phyloP scores from a whole-genome alignment of 2,888 invertebrate genomes.

The Nomada lathburiana region DNA sequence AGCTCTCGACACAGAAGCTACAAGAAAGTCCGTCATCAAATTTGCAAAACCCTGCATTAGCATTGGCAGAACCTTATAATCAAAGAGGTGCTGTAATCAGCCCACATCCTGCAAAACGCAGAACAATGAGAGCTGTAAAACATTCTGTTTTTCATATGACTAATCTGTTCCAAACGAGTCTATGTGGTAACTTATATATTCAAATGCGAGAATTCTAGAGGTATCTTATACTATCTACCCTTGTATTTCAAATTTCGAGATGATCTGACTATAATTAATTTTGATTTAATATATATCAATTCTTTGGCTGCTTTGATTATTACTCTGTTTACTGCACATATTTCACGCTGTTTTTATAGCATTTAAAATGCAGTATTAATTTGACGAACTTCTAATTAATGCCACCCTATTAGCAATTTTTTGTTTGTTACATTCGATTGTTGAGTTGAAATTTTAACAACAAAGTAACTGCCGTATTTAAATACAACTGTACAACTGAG shows the following conservation, averaged over 20 bases:
- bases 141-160: slow-evolving; percentile 79
- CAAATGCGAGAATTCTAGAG: slow-evolving; percentile 80
- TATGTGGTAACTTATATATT: slow-evolving; percentile 79
- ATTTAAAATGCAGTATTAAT: slow-evolving; percentile 70
- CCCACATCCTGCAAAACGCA: slow-evolving; percentile 71
- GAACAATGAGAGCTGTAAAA: slow-evolving; percentile 75
- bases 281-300: slow-evolving; percentile 23
- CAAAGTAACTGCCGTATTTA: slow-evolving; percentile 24
- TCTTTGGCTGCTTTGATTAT: no score
- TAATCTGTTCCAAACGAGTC: slow-evolving; percentile 79
- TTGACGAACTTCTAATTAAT: slow-evolving; percentile 48
- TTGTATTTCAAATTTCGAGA: slow-evolving; percentile 11
- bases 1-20: slow-evolving; percentile 65
- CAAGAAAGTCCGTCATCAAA: slow-evolving; percentile 68
- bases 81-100: slow-evolving; percentile 79
- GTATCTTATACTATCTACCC: neutral
- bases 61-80: slow-evolving; percentile 80
- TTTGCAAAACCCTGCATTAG: slow-evolving; percentile 77
- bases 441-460: neutral
- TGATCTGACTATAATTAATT: slow-evolving; percentile 37
- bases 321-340: slow-evolving; percentile 32
- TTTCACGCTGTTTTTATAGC: slow-evolving; percentile 52
- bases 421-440: slow-evolving; percentile 14
- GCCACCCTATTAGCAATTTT: slow-evolving; percentile 14
- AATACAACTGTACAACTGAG: slow-evolving; percentile 22